Evolutionary conservation across 2,797 vertebrate genomes (phyloP), one percentile per base, ranked within the genome.

Genomic region (Vireo griseus): DNA sequence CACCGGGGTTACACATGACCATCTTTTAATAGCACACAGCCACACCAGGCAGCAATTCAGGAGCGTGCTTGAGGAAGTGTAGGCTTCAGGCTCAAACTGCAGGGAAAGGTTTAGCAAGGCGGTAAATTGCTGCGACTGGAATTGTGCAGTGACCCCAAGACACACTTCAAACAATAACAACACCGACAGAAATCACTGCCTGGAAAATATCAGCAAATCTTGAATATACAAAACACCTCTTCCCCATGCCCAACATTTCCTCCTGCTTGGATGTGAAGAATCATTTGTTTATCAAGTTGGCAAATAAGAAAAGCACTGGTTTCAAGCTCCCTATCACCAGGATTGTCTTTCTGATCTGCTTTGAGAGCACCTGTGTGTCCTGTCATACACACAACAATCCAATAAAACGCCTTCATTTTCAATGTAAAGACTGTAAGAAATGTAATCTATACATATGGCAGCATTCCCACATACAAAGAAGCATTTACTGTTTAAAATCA

Each of bases 11-110:
- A 93, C 21, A 1, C 2, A 0, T 31, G 94, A 92, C 63, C 88
- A 20, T 18, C 88, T 87, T 91, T 94, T 85, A 94, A 87, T 67
- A 95, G 93, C 83, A 11, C 71, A 24, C 47, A 31, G 77, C 74
- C 59, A 61, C 86, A 45, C 9, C 11, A 11, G 80, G 72, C 86
- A 93, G 86, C 86, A 51, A 55, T 51, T 51, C 1, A 4, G 35
- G 47, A 92, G 81, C 9, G 16, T 82, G 92, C 87, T 2, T 39
- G 88, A 65, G 74, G 81, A 82, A 87, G 71, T 13, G 1, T 16
- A 40, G 0, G 83, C 90, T 73, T 79, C 88, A 79, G 66, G 2
- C 21, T 62, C 44, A 20, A 89, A 51, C 77, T 51, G 63, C 84
- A 79, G 80, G 25, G 88, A 85, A 62, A 71, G 31, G 16, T 85